A percentile compares a stretch with the other conserved stretches of the same genome.
These are phyloP conservation scores for Heteronetta atricapilla DNA, from an alignment of 2,113 vertebrate genomes.

Conservation along the genomic window DNA sequence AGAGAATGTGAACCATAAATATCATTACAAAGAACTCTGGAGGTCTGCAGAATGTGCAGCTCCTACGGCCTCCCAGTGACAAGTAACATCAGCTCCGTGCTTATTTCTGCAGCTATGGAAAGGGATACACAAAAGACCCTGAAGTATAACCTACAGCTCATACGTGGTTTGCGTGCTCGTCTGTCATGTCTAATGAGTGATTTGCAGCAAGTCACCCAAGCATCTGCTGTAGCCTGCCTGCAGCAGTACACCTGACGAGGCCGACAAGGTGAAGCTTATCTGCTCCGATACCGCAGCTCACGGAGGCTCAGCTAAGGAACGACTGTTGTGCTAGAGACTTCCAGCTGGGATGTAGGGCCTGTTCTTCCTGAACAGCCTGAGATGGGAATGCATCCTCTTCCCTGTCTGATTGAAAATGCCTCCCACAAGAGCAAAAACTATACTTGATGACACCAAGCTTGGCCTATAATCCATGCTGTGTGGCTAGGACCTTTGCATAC, in stretches of 20 bases:
- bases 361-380: not conserved
- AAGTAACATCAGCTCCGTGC: not conserved
- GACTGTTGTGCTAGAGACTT: not conserved
- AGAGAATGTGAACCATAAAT: not conserved
- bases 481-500: not conserved
- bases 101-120: not conserved
- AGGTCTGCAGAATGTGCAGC: not conserved
- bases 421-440: not conserved
- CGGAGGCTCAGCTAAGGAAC: not conserved
- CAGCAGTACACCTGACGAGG: not conserved
- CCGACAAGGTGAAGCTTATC: not conserved
- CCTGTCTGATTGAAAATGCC: not conserved
- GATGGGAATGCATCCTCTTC: not conserved
- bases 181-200: not conserved
- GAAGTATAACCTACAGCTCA: not conserved
- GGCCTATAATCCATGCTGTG: not conserved
- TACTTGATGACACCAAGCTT: not conserved
- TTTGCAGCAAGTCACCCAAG: not conserved
- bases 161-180: rapidly evolving
- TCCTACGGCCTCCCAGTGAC: not conserved
- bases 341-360: not conserved
- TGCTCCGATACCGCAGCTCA: not conserved
- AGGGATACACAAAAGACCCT: not conserved
- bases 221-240: not conserved
- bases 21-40: not conserved